Conservation (phyloP, 2,797 vertebrate genomes). For the Rhinatrema bivittatum region DNA sequence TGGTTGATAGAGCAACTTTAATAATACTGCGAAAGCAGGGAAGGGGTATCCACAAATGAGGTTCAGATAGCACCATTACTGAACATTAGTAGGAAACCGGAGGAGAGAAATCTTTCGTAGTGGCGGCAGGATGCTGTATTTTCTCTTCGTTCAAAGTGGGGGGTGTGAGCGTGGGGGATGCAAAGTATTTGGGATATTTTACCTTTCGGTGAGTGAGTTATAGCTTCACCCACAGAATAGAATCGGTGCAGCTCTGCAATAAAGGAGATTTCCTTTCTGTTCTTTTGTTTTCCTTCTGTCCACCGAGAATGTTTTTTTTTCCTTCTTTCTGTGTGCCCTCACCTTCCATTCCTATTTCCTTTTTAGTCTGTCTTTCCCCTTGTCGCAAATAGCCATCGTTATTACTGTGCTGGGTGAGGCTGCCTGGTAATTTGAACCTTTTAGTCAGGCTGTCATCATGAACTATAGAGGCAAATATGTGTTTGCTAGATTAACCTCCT, state of each 20-base stretch:
- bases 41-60: conserved; percentile 49
- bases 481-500: conserved; percentile 43
- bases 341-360: conserved; percentile 5
- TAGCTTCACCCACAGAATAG: too few relatives aligned
- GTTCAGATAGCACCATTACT: conserved; percentile 51
- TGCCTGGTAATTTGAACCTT: conserved; percentile 65
- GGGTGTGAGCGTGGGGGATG: too few relatives aligned
- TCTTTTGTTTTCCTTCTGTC: too few relatives aligned
- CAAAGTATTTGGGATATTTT: too few relatives aligned
- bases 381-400: conserved; percentile 63
- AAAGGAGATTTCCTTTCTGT: too few relatives aligned
- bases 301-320: too few relatives aligned
- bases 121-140: neutral
- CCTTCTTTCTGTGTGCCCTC: conserved; percentile 18
- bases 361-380: conserved; percentile 51
- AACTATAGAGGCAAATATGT: conserved; percentile 57
- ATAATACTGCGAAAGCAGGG: conserved; percentile 59
- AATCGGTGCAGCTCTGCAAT: too few relatives aligned
- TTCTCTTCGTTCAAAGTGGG: too few relatives aligned
- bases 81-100: conserved; percentile 46
- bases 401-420: conserved; percentile 46
- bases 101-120: conserved; percentile 10
- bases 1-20: conserved; percentile 67
- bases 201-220: too few relatives aligned
- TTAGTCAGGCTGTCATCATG: conserved; percentile 56